Conservation (phyloP, 1,140 invertebrate species). For the Drosophila nannoptera region DNA sequence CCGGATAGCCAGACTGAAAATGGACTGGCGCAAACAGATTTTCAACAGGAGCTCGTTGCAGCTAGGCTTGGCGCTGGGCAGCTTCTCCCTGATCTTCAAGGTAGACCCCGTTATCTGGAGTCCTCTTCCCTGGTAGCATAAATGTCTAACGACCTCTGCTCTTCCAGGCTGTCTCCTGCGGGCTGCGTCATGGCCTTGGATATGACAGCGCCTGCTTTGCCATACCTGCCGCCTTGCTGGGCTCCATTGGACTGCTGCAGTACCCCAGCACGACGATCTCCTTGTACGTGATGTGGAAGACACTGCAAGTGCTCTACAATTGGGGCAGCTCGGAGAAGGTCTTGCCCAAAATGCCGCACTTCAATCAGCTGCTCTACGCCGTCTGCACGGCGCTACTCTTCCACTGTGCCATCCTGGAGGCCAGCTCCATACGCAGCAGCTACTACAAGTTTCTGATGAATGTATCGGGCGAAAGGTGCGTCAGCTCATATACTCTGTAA, state of each 20-base stretch:
- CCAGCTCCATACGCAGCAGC: conserved; percentile 87
- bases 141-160: neutral
- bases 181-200: conserved; percentile 80
- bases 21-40: conserved; percentile 80
- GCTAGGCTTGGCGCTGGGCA: conserved; percentile 82
- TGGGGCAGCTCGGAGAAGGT: conserved; percentile 81
- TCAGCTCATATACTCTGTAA: neutral
- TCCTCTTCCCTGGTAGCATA: neutral
- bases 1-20: conserved; percentile 80
- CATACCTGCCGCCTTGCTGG: conserved; percentile 83
- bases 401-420: conserved; percentile 88
- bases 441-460: conserved; percentile 90
- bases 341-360: conserved; percentile 83
- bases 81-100: conserved; percentile 83
- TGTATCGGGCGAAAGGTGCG: conserved; percentile 80
- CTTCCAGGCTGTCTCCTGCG: conserved; percentile 81
- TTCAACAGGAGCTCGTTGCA: conserved; percentile 81
- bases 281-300: conserved; percentile 86
- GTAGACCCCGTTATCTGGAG: conserved; percentile 71
- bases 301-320: conserved; percentile 83
- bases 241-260: conserved; percentile 82
- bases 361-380: conserved; percentile 85
- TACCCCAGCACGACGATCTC: conserved; percentile 85
- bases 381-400: conserved; percentile 88
- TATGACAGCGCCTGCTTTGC: conserved; percentile 82